These are phyloP conservation scores for Iselma pallidipennis DNA, from an alignment of 2,888 invertebrate species.

Conservation along the genomic window DNA sequence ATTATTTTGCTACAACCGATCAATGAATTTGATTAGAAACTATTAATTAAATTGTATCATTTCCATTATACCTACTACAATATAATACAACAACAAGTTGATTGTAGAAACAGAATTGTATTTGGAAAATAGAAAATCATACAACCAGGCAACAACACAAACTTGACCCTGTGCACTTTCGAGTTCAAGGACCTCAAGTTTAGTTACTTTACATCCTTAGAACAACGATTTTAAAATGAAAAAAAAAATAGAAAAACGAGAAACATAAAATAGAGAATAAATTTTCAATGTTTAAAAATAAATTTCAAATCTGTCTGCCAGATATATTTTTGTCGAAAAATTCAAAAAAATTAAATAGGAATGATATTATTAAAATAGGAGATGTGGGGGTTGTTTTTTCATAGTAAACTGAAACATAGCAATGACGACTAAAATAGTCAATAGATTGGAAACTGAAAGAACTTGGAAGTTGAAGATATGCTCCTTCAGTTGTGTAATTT, in stretches of 20 bases:
- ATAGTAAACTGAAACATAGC: no score
- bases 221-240: neutral
- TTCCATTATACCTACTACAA: no score
- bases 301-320: neutral
- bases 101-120: no score
- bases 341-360: no score
- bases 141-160: neutral
- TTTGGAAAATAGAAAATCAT: neutral
- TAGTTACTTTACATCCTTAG: neutral
- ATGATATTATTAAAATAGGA: no score
- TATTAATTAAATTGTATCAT: no score
- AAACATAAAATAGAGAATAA: neutral
- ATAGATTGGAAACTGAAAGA: neutral
- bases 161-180: constrained; percentile 1
- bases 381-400: no score
- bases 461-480: neutral
- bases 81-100: neutral
- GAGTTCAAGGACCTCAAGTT: neutral
- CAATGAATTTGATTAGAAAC: no score
- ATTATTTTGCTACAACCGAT: no score
- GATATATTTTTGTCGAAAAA: neutral
- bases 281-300: neutral
- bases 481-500: neutral
- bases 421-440: neutral
- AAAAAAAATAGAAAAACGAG: neutral